phyloP scores from a whole-genome alignment of 2,797 vertebrate genomes.

The Falco novaeseelandiae region DNA sequence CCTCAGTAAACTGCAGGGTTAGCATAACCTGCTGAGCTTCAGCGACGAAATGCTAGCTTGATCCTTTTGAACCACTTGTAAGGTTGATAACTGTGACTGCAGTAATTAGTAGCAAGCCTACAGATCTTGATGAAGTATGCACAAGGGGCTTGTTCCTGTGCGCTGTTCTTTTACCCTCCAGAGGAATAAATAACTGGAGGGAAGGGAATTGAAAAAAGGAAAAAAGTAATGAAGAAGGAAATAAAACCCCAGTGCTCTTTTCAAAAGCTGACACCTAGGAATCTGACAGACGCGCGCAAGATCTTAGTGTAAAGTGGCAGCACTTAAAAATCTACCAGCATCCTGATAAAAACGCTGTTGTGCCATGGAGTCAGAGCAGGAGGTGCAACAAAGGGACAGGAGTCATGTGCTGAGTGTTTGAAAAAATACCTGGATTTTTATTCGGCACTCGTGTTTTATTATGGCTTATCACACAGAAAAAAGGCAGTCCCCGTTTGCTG shows the following conservation, averaged over 20 bases:
- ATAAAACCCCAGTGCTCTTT: not conserved
- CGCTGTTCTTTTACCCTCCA: not conserved
- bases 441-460: not conserved
- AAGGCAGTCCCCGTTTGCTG: not conserved
- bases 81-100: not conserved
- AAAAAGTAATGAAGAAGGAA: not conserved
- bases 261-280: not conserved
- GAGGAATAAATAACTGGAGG: slow-evolving; percentile 4
- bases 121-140: not conserved
- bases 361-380: not conserved
- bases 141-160: not conserved
- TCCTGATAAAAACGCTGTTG: not conserved
- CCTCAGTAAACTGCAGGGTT: not conserved
- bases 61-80: not conserved
- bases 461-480: rapidly evolving
- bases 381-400: not conserved
- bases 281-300: not conserved
- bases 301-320: not conserved
- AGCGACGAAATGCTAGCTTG: not conserved
- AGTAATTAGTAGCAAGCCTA: slow-evolving; percentile 3
- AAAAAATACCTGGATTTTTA: rapidly evolving
- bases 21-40: not conserved
- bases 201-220: not conserved
- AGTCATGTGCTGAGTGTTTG: rapidly evolving
- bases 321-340: not conserved